phyloP scores from a whole-genome alignment of 2,888 invertebrate species.

The Drosophila rellima region DNA sequence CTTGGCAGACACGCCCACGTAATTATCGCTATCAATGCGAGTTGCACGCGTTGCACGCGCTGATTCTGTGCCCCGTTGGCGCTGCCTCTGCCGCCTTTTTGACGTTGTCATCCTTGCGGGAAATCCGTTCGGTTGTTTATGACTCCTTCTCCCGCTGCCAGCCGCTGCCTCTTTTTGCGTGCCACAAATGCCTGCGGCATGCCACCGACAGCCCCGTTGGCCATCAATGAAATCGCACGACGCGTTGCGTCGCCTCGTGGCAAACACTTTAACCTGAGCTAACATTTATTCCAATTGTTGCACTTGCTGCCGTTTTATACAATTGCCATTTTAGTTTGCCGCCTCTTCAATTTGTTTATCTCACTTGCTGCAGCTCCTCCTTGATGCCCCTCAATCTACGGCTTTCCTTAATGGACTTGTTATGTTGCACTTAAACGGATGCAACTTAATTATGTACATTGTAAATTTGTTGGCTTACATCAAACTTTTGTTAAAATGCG shows the following conservation, averaged over 20 bases:
- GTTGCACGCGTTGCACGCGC: slow-evolving; percentile 45
- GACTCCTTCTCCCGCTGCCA: slow-evolving; percentile 15
- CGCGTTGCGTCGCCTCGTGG: slow-evolving; percentile 14
- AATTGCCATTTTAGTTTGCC: slow-evolving; percentile 54
- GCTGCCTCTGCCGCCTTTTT: slow-evolving; percentile 40
- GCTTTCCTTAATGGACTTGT: slow-evolving; percentile 64
- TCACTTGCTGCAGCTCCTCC: slow-evolving; percentile 6
- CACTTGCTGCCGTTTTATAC: slow-evolving; percentile 34
- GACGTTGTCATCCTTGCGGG: slow-evolving; percentile 49
- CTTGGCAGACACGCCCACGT: slow-evolving; percentile 68
- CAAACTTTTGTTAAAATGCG: slow-evolving; percentile 24
- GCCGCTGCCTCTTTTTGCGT: slow-evolving; percentile 43
- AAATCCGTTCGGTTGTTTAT: slow-evolving; percentile 62
- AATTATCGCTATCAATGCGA: slow-evolving; percentile 71
- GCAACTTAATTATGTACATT: slow-evolving; percentile 64
- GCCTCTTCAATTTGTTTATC: slow-evolving; percentile 57
- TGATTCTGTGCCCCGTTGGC: slow-evolving; percentile 17
- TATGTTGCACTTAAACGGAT: slow-evolving; percentile 53
- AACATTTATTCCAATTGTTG: slow-evolving; percentile 22
- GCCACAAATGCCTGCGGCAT: slow-evolving; percentile 58
- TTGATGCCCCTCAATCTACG: neutral
- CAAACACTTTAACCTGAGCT: slow-evolving; percentile 33
- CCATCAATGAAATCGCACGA: slow-evolving; percentile 37
- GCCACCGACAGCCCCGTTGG: slow-evolving; percentile 36
- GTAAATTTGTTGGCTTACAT: slow-evolving; percentile 33